Evolutionary conservation across 2,113 vertebrate genomes (phyloP).

Genomic region (Gavia stellata): DNA sequence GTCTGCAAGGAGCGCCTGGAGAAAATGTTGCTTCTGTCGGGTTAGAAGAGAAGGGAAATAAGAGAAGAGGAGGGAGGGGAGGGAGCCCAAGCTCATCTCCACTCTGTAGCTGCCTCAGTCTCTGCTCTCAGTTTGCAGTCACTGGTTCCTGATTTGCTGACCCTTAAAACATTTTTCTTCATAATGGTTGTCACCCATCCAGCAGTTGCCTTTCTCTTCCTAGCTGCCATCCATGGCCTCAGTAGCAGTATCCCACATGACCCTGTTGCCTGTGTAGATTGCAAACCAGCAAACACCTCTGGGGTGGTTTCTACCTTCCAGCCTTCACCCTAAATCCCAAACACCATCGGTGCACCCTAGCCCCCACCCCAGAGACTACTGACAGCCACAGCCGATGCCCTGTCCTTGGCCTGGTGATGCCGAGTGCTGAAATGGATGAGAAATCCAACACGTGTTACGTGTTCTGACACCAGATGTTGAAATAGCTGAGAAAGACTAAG

Average conservation of each 20-base stretch:
- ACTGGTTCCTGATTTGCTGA: neutral
- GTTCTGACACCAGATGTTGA: accelerated
- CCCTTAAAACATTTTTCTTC: neutral
- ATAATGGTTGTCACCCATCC: neutral
- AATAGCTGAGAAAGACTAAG: neutral
- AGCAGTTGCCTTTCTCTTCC: neutral
- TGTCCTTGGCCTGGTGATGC: neutral
- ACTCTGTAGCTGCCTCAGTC: neutral
- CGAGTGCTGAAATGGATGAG: neutral
- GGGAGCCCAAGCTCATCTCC: neutral
- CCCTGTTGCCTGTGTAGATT: accelerated
- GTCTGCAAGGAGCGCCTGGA: neutral
- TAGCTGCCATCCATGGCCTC: neutral
- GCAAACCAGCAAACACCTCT: neutral
- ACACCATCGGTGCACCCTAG: accelerated
- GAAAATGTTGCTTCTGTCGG: neutral
- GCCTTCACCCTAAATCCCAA: neutral
- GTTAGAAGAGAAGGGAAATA: neutral
- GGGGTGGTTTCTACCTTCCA: neutral
- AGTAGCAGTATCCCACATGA: neutral
- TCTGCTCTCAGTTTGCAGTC: neutral
- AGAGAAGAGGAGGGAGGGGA: neutral
- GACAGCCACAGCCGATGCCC: neutral
- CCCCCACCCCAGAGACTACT: neutral
- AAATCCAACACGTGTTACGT: neutral